These are phyloP conservation scores for Oreonectes daqikongensis DNA, from an alignment of 2,797 vertebrate species.

Conservation along the genomic window DNA sequence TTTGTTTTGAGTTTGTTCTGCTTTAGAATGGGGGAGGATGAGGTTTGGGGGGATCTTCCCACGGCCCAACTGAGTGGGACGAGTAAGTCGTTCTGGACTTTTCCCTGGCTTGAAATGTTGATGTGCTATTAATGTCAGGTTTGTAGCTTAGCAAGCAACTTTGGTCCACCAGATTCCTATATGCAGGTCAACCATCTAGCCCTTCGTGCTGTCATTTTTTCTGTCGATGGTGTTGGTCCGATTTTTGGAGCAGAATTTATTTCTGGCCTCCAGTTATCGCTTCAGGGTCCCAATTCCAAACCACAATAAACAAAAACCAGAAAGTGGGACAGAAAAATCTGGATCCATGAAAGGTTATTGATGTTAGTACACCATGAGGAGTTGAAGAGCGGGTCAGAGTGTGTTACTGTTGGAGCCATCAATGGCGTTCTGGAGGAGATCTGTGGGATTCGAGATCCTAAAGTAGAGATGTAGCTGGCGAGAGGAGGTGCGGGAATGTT, in stretches of 20 bases:
- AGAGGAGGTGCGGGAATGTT: not conserved
- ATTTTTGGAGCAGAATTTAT: slow-evolving; percentile 16
- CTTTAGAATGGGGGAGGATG: slow-evolving; percentile 8
- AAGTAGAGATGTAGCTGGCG: slow-evolving; percentile 25
- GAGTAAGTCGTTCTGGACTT: not conserved
- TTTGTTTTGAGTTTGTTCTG: slow-evolving; percentile 53
- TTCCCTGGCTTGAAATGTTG: not conserved
- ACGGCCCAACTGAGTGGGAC: slow-evolving; percentile 38
- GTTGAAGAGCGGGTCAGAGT: slow-evolving; percentile 31
- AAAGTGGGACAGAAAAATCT: not conserved
- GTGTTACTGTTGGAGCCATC: slow-evolving; percentile 35
- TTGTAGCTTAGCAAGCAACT: not conserved
- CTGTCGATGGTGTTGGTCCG: not conserved
- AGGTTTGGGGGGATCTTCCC: slow-evolving; percentile 53
- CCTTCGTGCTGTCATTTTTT: not conserved
- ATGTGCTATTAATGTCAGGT: not conserved
- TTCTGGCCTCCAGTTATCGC: slow-evolving; percentile 17
- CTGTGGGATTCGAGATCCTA: slow-evolving; percentile 7
- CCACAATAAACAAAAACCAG: slow-evolving; percentile 15
- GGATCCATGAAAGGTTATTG: slow-evolving; percentile 17
- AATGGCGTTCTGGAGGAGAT: slow-evolving; percentile 18
- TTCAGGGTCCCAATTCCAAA: slow-evolving; percentile 30
- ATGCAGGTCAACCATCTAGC: not conserved
- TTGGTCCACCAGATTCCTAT: not conserved
- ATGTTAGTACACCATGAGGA: slow-evolving; percentile 10